Conservation (phyloP, 2,888 invertebrate species). For the Apoda limacodes region DNA sequence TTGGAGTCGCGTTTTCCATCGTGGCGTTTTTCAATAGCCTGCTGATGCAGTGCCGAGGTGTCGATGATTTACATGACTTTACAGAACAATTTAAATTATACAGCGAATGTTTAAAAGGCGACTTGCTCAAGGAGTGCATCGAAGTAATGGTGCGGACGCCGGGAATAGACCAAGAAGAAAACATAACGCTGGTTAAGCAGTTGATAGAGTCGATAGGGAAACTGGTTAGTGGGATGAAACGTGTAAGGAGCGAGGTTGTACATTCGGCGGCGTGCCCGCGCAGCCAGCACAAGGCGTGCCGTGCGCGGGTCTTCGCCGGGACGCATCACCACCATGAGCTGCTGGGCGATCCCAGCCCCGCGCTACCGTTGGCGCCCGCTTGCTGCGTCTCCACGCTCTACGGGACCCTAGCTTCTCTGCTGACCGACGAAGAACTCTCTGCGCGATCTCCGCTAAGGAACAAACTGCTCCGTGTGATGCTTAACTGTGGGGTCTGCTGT, state of each 20-base stretch:
- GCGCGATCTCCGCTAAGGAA: constrained; percentile 45
- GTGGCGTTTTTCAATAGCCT: constrained; percentile 71
- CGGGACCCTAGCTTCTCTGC: constrained; percentile 57
- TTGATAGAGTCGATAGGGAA: constrained; percentile 69
- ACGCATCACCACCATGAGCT: constrained; percentile 72
- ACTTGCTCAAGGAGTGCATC: constrained; percentile 66
- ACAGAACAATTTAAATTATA: constrained; percentile 71
- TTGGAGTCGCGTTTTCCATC: constrained; percentile 69
- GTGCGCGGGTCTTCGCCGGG: constrained; percentile 45
- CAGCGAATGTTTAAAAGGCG: constrained; percentile 69
- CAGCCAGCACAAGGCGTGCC: constrained; percentile 63
- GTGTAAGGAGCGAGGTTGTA: constrained; percentile 65
- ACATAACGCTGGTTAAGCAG: constrained; percentile 55
- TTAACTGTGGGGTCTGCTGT: constrained; percentile 72
- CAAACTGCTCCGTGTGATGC: constrained; percentile 65
- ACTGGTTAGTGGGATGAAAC: constrained; percentile 67
- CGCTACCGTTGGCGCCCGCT: constrained; percentile 43
- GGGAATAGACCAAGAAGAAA: constrained; percentile 38
- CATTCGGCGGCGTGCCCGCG: constrained; percentile 66
- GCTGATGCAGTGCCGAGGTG: constrained; percentile 62
- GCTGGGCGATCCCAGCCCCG: constrained; percentile 56
- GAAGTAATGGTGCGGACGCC: constrained; percentile 65
- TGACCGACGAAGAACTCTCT: constrained; percentile 50
- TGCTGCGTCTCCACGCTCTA: constrained; percentile 71
- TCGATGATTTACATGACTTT: constrained; percentile 67